These are phyloP conservation scores for Leptogaster cylindrica DNA, from an alignment of 2,888 invertebrate genomes.

Conservation along the genomic window DNA sequence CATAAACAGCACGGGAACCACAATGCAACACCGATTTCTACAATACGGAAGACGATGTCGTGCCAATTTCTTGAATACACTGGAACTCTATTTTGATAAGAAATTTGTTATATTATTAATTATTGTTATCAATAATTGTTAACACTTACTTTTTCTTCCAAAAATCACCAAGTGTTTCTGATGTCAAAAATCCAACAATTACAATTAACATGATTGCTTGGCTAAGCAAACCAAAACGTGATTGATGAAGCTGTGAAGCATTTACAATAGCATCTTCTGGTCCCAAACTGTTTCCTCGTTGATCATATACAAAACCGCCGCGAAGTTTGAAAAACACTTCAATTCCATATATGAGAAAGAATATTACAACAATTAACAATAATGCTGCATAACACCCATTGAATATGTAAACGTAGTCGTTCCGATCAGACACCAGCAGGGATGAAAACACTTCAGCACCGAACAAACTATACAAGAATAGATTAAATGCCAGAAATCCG, in stretches of 20 bases:
- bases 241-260: conserved; percentile 88
- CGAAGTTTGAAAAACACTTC: conserved; percentile 93
- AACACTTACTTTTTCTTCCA: conserved; percentile 87
- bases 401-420: conserved; percentile 81
- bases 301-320: conserved; percentile 82
- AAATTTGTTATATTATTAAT: too few species aligned
- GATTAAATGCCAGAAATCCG: conserved; percentile 87
- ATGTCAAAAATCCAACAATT: conserved; percentile 86
- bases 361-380: conserved; percentile 86
- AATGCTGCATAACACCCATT: conserved; percentile 92
- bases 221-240: conserved; percentile 83
- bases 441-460: conserved; percentile 70
- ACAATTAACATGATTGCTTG: conserved; percentile 91
- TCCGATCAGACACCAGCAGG: conserved; percentile 54
- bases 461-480: conserved; percentile 84
- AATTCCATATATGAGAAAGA: conserved; percentile 92
- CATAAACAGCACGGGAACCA: conserved; percentile 97
- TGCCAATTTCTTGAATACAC: conserved; percentile 91
- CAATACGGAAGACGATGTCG: conserved; percentile 87
- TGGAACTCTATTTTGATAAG: conserved; percentile 75
- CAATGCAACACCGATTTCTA: conserved; percentile 90
- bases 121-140: too few species aligned
- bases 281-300: conserved; percentile 68
- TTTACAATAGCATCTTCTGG: conserved; percentile 69
- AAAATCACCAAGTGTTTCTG: conserved; percentile 88